These are phyloP conservation scores for Trissolcus basalis DNA, from an alignment of 1,140 invertebrate genomes.

Conservation along the genomic window DNA sequence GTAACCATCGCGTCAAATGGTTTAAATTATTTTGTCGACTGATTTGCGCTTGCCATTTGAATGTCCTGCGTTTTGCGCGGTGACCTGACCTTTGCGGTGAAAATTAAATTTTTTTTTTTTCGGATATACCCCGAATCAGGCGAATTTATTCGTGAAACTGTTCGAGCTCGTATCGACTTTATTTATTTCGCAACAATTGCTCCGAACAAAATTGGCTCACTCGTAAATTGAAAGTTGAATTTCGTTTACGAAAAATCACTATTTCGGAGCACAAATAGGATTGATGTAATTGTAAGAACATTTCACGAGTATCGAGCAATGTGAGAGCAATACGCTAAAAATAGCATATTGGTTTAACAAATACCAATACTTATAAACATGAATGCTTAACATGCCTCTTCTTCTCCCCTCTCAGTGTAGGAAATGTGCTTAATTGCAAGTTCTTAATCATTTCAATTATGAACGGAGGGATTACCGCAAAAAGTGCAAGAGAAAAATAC, in stretches of 20 bases:
- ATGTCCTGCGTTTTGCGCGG: conserved; percentile 1
- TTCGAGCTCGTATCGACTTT: conserved; percentile 26
- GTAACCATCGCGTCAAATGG: conserved; percentile 4
- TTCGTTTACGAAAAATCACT: not conserved
- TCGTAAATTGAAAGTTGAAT: conserved; percentile 3
- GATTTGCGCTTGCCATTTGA: conserved; percentile 3
- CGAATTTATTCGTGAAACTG: conserved; percentile 19
- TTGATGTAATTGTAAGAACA: too few species aligned
- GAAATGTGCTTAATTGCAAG: conserved; percentile 23
- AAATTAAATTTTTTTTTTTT: conserved; percentile 18
- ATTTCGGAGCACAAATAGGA: too few species aligned
- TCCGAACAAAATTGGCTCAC: conserved; percentile 5
- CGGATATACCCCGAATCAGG: conserved; percentile 7
- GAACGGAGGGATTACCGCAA: conserved; percentile 22
- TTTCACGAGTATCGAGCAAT: too few species aligned
- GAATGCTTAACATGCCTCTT: too few species aligned
- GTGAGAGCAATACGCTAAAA: too few species aligned
- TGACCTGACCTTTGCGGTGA: conserved; percentile 7
- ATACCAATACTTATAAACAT: too few species aligned
- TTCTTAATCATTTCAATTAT: conserved; percentile 53
- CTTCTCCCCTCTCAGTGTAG: conserved; percentile 36
- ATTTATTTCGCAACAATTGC: conserved; percentile 14
- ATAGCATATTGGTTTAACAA: too few species aligned
- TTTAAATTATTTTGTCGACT: conserved; percentile 13
- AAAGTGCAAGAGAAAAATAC: conserved; percentile 25